A percentile compares a stretch with the other conserved stretches of the same genome.
Evolutionary conservation across 2,888 invertebrate genomes (phyloP).

Genomic region (Coenonympha arcania): DNA sequence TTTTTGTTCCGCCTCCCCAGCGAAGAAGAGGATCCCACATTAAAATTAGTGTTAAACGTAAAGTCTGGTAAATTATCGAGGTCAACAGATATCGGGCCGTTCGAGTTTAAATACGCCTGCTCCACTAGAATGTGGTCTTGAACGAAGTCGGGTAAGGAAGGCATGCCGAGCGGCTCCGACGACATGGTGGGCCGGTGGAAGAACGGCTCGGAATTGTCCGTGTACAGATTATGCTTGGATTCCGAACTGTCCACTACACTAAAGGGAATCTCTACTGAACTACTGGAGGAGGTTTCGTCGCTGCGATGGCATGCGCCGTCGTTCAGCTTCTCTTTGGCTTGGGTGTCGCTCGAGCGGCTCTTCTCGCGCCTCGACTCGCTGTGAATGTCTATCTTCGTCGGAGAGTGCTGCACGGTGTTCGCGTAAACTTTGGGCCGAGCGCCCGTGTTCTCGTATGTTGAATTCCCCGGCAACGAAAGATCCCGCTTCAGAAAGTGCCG

Average conservation of each 20-base stretch:
- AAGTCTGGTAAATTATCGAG: conserved; percentile 80
- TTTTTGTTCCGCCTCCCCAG: conserved; percentile 53
- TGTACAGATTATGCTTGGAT: conserved; percentile 67
- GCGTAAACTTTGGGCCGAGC: conserved; percentile 84
- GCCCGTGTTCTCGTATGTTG: conserved; percentile 79
- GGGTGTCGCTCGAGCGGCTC: conserved; percentile 45
- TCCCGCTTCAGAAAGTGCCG: conserved; percentile 86
- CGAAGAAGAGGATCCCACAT: conserved; percentile 57
- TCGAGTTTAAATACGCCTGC: conserved; percentile 78
- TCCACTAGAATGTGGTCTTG: conserved; percentile 90
- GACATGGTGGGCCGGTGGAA: conserved; percentile 64
- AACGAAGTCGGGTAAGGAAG: conserved; percentile 88
- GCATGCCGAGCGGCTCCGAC: conserved; percentile 70
- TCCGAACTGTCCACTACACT: conserved; percentile 67
- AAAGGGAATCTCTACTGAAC: conserved; percentile 66
- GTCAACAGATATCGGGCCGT: conserved; percentile 72
- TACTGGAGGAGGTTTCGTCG: conserved; percentile 62
- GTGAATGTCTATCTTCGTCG: conserved; percentile 57
- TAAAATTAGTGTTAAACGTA: conserved; percentile 73
- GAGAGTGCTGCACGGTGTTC: conserved; percentile 67
- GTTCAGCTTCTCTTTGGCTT: conserved; percentile 56
- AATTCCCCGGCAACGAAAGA: conserved; percentile 66
- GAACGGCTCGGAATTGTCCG: conserved; percentile 55
- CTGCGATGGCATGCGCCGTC: conserved; percentile 49
- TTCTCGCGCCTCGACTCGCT: conserved; percentile 53